Conservation (phyloP, 2,888 invertebrate genomes). For the Drosophila demipolita region DNA sequence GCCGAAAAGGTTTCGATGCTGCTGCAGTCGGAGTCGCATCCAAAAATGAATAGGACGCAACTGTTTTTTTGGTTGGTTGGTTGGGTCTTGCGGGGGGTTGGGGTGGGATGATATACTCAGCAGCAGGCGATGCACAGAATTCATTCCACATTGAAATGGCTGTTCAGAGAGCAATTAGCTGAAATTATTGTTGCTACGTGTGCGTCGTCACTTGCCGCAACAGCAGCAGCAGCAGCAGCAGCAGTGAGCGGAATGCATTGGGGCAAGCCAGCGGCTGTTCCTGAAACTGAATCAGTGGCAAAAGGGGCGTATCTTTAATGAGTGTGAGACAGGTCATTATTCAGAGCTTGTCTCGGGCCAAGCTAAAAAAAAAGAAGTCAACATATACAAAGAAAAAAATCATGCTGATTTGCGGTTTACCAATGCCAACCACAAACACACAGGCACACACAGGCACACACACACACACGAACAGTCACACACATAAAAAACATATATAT, state of each 20-base stretch:
- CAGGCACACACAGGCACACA: constrained; percentile 15
- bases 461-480: constrained; percentile 9
- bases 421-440: constrained; percentile 45
- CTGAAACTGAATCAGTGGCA: neutral
- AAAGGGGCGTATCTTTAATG: constrained; percentile 69
- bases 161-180: constrained; percentile 82
- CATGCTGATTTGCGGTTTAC: constrained; percentile 76
- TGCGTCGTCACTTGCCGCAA: constrained; percentile 70
- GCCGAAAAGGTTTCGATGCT: constrained; percentile 14
- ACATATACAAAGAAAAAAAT: constrained; percentile 27
- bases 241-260: neutral
- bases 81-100: neutral
- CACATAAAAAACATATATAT: constrained; percentile 2
- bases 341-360: constrained; percentile 37
- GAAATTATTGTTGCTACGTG: constrained; percentile 82
- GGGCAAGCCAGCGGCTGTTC: neutral
- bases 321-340: constrained; percentile 60
- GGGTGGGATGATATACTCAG: constrained; percentile 5
- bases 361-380: constrained; percentile 8
- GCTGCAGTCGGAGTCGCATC: constrained; percentile 17
- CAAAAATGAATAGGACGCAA: constrained; percentile 65
- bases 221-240: constrained; percentile 13
- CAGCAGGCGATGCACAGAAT: constrained; percentile 59
- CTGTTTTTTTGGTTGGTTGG: constrained; percentile 25
- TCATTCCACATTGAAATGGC: constrained; percentile 82